A percentile compares a stretch with the other conserved stretches of the same genome.
Conservation (phyloP, 2,888 invertebrate species). For the Drosophila hawaiiensis region DNA sequence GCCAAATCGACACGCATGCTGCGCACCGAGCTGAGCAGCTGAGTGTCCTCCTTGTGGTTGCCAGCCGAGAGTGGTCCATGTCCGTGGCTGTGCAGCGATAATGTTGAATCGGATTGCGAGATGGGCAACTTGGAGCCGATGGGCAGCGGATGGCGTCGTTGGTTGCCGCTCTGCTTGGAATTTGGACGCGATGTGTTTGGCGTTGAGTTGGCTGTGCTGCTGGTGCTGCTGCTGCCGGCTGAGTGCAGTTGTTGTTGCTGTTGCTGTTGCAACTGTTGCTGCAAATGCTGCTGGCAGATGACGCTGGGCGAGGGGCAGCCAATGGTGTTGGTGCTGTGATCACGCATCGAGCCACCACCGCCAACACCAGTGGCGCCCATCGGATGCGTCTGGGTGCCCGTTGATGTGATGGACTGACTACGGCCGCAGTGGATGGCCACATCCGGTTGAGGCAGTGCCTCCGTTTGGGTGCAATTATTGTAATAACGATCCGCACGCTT, state of each 20-base stretch:
- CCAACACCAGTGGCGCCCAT: slow-evolving; percentile 8
- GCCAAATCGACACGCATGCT: slow-evolving; percentile 91
- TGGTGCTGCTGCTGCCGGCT: slow-evolving; percentile 83
- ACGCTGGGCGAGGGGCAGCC: slow-evolving; percentile 74
- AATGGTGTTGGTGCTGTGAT: slow-evolving; percentile 82
- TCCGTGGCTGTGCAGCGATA: slow-evolving; percentile 80
- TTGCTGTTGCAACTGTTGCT: slow-evolving; percentile 36
- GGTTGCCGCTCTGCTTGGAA: slow-evolving; percentile 86
- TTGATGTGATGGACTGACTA: slow-evolving; percentile 36
- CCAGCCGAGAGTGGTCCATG: slow-evolving; percentile 51
- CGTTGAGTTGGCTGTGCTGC: slow-evolving; percentile 84
- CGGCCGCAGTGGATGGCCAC: background rate
- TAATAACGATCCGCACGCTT: slow-evolving; percentile 81
- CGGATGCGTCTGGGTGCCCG: slow-evolving; percentile 53
- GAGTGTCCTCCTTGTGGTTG: slow-evolving; percentile 89
- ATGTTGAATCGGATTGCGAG: slow-evolving; percentile 86
- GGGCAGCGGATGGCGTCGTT: slow-evolving; percentile 71
- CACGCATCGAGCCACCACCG: slow-evolving; percentile 54
- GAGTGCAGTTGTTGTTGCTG: slow-evolving; percentile 68
- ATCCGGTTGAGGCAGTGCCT: slow-evolving; percentile 43
- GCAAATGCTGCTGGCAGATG: slow-evolving; percentile 61
- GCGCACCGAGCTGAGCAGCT: slow-evolving; percentile 92
- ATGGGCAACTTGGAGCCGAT: slow-evolving; percentile 86
- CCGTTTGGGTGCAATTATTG: slow-evolving; percentile 85
- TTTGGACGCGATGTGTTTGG: slow-evolving; percentile 84